Evolutionary conservation across 35 echinoderm and acorn worm species (phyloP).

Genomic region (Strongylocentrotus purpuratus): DNA sequence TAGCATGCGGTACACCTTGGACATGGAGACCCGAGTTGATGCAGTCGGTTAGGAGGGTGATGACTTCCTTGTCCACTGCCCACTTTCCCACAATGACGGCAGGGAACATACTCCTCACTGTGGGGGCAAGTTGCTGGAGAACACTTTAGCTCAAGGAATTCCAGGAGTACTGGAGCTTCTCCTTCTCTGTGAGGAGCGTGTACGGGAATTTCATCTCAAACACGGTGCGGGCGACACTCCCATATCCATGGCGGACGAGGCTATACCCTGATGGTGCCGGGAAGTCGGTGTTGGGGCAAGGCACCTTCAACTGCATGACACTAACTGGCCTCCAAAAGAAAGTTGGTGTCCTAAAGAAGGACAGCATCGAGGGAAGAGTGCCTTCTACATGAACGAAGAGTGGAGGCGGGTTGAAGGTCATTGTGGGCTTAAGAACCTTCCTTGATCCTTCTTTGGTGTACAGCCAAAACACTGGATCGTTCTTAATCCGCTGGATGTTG

Average conservation of each 20-base stretch:
- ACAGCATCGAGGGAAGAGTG: conserved; percentile 35
- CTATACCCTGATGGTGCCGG: neutral
- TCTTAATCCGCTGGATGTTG: conserved; percentile 38
- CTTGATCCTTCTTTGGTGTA: conserved; percentile 40
- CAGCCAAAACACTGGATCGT: conserved; percentile 30
- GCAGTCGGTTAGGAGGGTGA: neutral
- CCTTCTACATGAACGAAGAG: neutral
- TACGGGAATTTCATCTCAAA: conserved; percentile 19
- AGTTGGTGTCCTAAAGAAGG: neutral
- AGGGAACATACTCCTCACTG: conserved; percentile 58
- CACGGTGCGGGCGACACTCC: conserved; percentile 12
- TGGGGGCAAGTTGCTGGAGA: conserved; percentile 49
- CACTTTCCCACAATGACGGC: conserved; percentile 40
- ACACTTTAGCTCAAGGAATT: conserved; percentile 52
- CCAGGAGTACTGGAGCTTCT: conserved; percentile 54
- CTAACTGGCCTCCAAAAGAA: conserved; percentile 49
- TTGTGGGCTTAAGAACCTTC: conserved; percentile 34
- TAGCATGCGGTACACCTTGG: conserved; percentile 41
- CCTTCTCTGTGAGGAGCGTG: conserved; percentile 16
- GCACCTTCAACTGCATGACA: conserved; percentile 41
- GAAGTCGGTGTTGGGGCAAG: neutral
- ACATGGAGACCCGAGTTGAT: conserved; percentile 51
- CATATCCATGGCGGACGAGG: conserved; percentile 5
- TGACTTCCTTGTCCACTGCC: neutral
- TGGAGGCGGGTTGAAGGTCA: too few relatives aligned